These are phyloP conservation scores for Pimpla rufipes DNA, from an alignment of 2,888 invertebrate genomes.

Conservation along the genomic window DNA sequence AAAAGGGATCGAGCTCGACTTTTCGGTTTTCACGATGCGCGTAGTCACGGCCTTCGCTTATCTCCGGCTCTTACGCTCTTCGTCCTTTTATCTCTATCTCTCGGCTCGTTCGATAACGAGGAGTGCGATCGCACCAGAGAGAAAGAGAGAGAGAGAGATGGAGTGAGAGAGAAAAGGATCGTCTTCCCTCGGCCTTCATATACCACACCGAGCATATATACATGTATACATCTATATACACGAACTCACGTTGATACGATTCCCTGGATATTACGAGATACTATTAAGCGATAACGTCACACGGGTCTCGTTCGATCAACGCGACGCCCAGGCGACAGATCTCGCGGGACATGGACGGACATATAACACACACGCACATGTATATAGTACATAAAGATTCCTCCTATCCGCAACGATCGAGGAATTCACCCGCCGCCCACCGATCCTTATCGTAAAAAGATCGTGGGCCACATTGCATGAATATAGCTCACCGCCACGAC, in stretches of 20 bases:
- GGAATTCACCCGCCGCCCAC: constrained; percentile 35
- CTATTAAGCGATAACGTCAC: constrained; percentile 72
- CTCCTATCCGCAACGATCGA: constrained; percentile 47
- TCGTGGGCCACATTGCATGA: constrained; percentile 46
- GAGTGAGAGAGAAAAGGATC: no score
- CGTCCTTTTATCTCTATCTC: constrained; percentile 35
- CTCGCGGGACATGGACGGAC: constrained; percentile 3
- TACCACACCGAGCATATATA: constrained; percentile 26
- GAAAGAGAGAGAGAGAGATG: constrained; percentile 28
- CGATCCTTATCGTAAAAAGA: constrained; percentile 56
- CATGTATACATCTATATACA: constrained; percentile 8
- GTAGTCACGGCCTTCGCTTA: constrained; percentile 54
- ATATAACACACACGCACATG: background rate
- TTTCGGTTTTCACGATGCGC: constrained; percentile 26
- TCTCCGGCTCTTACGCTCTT: constrained; percentile 42
- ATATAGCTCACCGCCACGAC: constrained; percentile 29
- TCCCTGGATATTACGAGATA: constrained; percentile 71
- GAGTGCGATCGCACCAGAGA: constrained; percentile 46
- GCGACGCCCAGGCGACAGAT: constrained; percentile 33
- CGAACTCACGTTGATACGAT: constrained; percentile 56
- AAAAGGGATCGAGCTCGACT: constrained; percentile 10
- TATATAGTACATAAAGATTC: constrained; percentile 5
- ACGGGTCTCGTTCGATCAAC: constrained; percentile 64
- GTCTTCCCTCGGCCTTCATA: constrained; percentile 54
- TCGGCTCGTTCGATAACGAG: constrained; percentile 59